Base-by-base conservation (phyloP, 2,797 vertebrate genomes). In the Chrysocyon brachyurus region DNA sequence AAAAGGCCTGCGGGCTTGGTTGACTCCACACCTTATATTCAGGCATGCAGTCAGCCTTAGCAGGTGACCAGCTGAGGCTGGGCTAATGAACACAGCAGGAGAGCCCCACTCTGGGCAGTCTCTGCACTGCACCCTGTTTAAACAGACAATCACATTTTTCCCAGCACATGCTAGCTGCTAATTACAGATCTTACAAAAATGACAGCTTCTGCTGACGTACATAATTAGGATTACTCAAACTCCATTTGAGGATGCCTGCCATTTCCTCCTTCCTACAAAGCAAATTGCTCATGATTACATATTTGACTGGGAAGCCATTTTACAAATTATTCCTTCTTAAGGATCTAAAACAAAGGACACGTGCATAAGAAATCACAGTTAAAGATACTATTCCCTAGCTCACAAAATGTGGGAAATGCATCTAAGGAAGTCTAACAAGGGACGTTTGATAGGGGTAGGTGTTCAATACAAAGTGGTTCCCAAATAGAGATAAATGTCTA, bases 211-310 rank as follows among this genome's bases (percentile, higher is more conserved):
- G 84, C 97, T 95, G 94, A 88, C 92, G 70, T 79, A 12, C 83
- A 79, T 73, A 59, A 95, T 97, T 94, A 96, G 90, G 24, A 49
- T 66, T 70, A 75, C 61, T 94, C 78, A 68, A 91, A 78, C 59
- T 84, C 33, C 19, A 1, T 82, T 73, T 24, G 78, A 40, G 40
- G 72, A 79, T 36, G 77, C 57, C 82, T 59, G 59, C 64, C 77
- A 10, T 81, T 91, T 28, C 81, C 54, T 66, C 16, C 90, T 94
- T 91, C 63, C 72, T 49, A 87, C 81, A 33, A 90, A 94, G 78
- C 83, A 92, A 95, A 97, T 93, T 90, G 87, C 88, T 93, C 54
- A 19, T 87, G 87, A 98, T 97, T 96, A 70, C 64, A 19, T 93
- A 79, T 56, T 96, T 4, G 19, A 79, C 73, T 79, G 59, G 52